Evolutionary conservation across 1,140 invertebrate genomes (phyloP), one percentile per base, ranked within the genome.

Genomic region (Idris sp.): DNA sequence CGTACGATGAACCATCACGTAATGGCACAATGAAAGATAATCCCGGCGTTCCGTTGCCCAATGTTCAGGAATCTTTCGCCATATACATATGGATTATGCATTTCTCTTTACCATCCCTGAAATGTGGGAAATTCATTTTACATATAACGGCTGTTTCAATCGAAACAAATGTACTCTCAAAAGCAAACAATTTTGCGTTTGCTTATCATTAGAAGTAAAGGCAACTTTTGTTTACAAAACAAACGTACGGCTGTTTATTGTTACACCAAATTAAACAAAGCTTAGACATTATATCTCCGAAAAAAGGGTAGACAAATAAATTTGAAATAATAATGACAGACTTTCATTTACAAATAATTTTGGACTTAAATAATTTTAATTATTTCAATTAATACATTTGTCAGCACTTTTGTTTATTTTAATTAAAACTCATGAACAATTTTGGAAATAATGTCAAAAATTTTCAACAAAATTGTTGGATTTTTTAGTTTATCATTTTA

Each of bases 11-110:
- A 73, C 74, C 58, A 76, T 73, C 64, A 59, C 51, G 74, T 68
- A 73, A 65, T 68, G 53, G 68, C 58, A 73, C 64, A 65, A 68
- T 68, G 68, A 73, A 77, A 73, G 58, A 69, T 77, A 69, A 77
- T 73, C 56, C n/a, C 64, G 11, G 49, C 58, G 58, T 74, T 79
- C 33, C 35, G 62, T 56, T 74, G 71, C 59, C 53, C 62, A 65
- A 74, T 72, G 61, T 59, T 67, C 30, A 64, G 58, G 51, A 62
- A 74, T 74, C 48, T 74, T 62, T 53, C 41, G 35, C 18, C 51
- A n/a, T n/a, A 62, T 67, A 54, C 59, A 67, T 67, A 61, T 74
- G 61, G 48, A 74, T 74, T 61, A 58, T 48, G 44, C 49, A 30
- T 38, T 46, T 65, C 49, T 41, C 30, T 59, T 65, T 53, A 35